Percentiles rank a stretch among this genome's conserved stretches.
Evolutionary conservation across 2,113 vertebrate genomes (phyloP).

Genomic region (Synchiropus splendidus): DNA sequence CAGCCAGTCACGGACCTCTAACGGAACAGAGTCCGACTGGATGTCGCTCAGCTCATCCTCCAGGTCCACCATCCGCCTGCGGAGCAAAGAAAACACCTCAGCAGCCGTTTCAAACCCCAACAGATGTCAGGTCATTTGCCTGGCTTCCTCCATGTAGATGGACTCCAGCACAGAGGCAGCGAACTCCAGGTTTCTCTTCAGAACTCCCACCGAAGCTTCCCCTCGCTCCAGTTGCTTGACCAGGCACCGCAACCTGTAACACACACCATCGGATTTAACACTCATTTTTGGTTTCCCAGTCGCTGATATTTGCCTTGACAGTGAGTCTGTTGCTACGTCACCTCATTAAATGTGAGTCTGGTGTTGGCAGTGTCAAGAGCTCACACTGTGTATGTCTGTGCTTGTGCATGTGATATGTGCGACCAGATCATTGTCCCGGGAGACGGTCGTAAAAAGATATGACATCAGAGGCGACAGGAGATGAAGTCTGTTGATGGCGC

Average conservation of each 20-base stretch:
- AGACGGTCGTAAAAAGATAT: too few species aligned
- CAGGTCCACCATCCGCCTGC: constrained; percentile 76
- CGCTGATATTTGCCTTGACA: too few species aligned
- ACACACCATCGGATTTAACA: not conserved
- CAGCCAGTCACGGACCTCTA: constrained; percentile 93
- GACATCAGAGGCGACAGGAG: too few species aligned
- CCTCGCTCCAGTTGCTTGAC: constrained; percentile 89
- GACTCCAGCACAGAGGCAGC: constrained; percentile 86
- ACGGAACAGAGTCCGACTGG: constrained; percentile 84
- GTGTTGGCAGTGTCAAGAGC: too few species aligned
- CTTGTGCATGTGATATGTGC: too few species aligned
- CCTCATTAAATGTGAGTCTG: too few species aligned
- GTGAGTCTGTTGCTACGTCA: too few species aligned
- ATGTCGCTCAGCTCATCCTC: constrained; percentile 92
- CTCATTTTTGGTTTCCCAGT: not conserved
- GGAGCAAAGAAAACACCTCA: constrained; percentile 4
- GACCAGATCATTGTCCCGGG: too few species aligned
- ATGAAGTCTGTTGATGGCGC: too few species aligned
- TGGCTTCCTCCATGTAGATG: constrained; percentile 84
- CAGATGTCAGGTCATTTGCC: constrained; percentile 48
- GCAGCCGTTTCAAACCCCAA: not conserved
- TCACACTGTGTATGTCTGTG: too few species aligned
- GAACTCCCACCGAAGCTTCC: constrained; percentile 80
- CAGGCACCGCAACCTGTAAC: constrained; percentile 77
- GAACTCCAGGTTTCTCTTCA: constrained; percentile 93